phyloP scores from a whole-genome alignment of 2,113 vertebrate genomes.

The Tragelaphus scriptus region DNA sequence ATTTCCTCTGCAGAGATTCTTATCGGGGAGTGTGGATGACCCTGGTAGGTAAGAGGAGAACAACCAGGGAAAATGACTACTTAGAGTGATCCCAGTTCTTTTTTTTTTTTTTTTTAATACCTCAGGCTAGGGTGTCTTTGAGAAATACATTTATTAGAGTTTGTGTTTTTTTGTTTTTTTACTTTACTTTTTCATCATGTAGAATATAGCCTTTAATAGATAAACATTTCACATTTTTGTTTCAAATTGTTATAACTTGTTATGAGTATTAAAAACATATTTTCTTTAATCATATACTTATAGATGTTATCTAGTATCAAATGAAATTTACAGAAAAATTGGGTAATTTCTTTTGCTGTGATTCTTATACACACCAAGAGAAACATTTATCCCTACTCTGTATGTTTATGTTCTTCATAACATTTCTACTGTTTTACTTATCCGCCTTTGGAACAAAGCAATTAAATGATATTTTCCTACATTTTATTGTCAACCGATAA shows the following conservation, averaged over 20 bases:
- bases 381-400: constrained; percentile 3
- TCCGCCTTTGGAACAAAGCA: constrained; percentile 24
- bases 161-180: background rate
- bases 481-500: constrained; percentile 35
- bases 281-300: constrained; percentile 53
- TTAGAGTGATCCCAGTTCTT: background rate
- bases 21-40: background rate
- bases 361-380: background rate
- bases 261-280: constrained; percentile 43
- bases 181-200: background rate
- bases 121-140: background rate
- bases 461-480: constrained; percentile 26
- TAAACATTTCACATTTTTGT: constrained; percentile 18
- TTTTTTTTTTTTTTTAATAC: background rate
- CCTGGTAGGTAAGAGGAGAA: background rate
- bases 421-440: constrained; percentile 42
- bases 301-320: constrained; percentile 27
- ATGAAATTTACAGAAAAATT: constrained; percentile 41
- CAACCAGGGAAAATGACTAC: background rate
- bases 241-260: constrained; percentile 14
- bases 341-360: constrained; percentile 30
- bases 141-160: background rate
- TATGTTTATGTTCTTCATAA: constrained; percentile 26
- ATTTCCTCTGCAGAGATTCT: background rate
- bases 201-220: constrained; percentile 1